Conservation (phyloP, 2,797 vertebrate genomes). For the Diglossa cyanea region DNA sequence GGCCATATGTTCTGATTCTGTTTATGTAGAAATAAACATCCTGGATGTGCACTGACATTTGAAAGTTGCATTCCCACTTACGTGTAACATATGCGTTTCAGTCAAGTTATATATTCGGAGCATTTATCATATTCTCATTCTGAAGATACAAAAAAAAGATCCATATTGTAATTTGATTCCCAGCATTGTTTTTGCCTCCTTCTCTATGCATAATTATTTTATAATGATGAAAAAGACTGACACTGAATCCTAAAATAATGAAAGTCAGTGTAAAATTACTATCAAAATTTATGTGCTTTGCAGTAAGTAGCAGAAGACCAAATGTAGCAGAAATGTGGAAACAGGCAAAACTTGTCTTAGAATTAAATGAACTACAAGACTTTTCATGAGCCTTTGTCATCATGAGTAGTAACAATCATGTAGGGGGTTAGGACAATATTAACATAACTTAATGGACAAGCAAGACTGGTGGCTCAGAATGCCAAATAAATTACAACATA, state of each 20-base stretch:
- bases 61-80: neutral
- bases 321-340: neutral
- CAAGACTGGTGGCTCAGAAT: neutral
- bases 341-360: neutral
- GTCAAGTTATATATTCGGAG: neutral
- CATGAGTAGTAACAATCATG: neutral
- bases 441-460: neutral
- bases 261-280: neutral
- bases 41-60: neutral
- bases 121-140: neutral
- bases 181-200: neutral
- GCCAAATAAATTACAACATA: neutral
- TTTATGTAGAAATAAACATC: constrained; percentile 20
- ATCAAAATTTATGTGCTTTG: neutral
- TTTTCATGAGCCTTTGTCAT: neutral
- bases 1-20: constrained; percentile 1
- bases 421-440: neutral
- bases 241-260: neutral
- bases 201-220: neutral
- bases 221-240: neutral
- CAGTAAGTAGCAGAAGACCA: neutral
- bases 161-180: neutral
- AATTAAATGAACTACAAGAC: neutral
- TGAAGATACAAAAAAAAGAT: neutral
- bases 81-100: neutral